These are phyloP conservation scores for Gari tellinella DNA, from an alignment of 2,888 invertebrate genomes.

Conservation along the genomic window DNA sequence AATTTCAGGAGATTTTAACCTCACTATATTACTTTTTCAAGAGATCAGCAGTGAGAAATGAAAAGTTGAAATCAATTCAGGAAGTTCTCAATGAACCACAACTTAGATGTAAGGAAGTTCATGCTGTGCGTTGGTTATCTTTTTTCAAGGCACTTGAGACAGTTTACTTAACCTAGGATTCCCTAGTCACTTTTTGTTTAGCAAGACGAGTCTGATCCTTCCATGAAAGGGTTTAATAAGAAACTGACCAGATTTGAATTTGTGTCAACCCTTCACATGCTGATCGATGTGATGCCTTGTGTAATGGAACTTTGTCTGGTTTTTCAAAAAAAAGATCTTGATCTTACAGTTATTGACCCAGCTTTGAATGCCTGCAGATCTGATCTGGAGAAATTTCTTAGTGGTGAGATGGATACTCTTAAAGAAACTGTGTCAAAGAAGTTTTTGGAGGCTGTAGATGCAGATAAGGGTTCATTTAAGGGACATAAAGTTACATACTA, in stretches of 20 bases:
- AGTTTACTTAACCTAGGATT: not conserved
- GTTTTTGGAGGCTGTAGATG: not conserved
- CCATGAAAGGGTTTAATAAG: not conserved
- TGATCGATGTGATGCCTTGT: constrained; percentile 1
- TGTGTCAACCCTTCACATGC: not conserved
- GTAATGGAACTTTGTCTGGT: not conserved
- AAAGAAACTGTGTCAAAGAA: too few species aligned
- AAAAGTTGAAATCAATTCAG: too few species aligned
- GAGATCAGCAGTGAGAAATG: too few species aligned
- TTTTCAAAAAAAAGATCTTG: constrained; percentile 2
- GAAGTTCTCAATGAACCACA: too few species aligned
- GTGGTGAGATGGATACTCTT: too few species aligned
- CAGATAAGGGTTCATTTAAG: not conserved
- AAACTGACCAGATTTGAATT: not conserved
- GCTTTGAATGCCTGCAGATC: not conserved
- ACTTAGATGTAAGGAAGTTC: too few species aligned
- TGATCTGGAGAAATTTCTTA: not conserved
- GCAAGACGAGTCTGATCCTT: not conserved
- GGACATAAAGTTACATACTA: not conserved
- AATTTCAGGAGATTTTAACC: too few species aligned
- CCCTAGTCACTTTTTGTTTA: not conserved
- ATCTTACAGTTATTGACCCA: constrained; percentile 3
- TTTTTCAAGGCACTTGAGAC: too few species aligned
- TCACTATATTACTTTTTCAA: too few species aligned
- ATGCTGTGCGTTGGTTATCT: too few species aligned